A percentile compares a stretch with the other conserved stretches of the same genome.
phyloP scores from a whole-genome alignment of 2,113 vertebrate species.

The Apteryx owenii region DNA sequence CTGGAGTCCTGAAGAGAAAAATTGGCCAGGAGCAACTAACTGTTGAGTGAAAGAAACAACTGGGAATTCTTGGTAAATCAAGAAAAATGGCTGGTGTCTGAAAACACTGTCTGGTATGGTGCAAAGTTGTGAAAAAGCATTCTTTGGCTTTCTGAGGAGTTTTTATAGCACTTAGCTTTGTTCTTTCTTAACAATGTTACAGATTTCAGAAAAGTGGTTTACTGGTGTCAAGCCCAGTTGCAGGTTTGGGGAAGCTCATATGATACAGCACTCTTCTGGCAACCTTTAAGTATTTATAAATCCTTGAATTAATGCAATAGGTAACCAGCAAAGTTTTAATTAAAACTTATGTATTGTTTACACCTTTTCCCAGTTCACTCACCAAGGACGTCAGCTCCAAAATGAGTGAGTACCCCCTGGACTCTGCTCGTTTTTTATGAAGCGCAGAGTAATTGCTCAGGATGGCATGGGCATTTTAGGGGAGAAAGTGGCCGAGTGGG shows the following conservation, averaged over 20 bases:
- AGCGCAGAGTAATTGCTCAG: not conserved
- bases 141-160: not conserved
- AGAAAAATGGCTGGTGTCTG: constrained; percentile 30
- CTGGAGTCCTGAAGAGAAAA: not conserved
- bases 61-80: constrained; percentile 7
- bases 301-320: not conserved
- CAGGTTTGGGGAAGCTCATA: not conserved
- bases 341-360: fast-evolving
- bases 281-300: not conserved
- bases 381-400: not conserved
- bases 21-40: not conserved
- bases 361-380: not conserved
- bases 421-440: not conserved
- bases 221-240: not conserved
- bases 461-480: not conserved
- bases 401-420: not conserved
- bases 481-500: not conserved
- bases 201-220: not conserved
- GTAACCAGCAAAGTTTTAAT: not conserved
- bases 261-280: not conserved
- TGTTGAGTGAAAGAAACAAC: not conserved
- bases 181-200: not conserved
- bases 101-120: not conserved
- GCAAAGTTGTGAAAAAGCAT: not conserved
- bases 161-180: not conserved